Evolutionary conservation across 2,888 invertebrate species (phyloP).

Genomic region (Chorisops tibialis): DNA sequence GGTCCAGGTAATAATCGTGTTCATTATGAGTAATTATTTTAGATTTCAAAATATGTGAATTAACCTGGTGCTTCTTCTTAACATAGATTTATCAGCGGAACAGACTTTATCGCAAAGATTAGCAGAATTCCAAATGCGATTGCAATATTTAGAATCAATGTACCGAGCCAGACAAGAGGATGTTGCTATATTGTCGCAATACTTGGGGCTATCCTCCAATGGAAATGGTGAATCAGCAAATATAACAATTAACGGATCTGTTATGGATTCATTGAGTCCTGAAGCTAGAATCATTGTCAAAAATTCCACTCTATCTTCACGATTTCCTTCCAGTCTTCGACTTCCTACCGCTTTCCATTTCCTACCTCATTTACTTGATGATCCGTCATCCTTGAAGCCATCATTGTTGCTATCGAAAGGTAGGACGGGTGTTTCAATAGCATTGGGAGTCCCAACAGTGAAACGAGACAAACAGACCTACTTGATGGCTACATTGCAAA

Average conservation of each 20-base stretch:
- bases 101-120: constrained; percentile 65
- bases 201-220: constrained; percentile 54
- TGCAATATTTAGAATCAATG: constrained; percentile 76
- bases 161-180: constrained; percentile 75
- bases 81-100: constrained; percentile 63
- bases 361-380: constrained; percentile 79
- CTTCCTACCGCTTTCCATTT: constrained; percentile 81
- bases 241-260: constrained; percentile 35
- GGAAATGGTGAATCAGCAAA: constrained; percentile 28
- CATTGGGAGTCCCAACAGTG: constrained; percentile 84
- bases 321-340: constrained; percentile 57
- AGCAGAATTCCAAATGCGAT: constrained; percentile 72
- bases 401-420: constrained; percentile 74
- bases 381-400: constrained; percentile 72
- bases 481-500: constrained; percentile 78
- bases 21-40: not conserved
- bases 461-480: constrained; percentile 84
- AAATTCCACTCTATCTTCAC: constrained; percentile 55
- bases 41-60: not conserved
- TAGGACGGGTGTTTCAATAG: constrained; percentile 72
- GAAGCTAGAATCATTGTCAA: constrained; percentile 52
- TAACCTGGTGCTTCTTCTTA: constrained; percentile 24
- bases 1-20: constrained; percentile 52
- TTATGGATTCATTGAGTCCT: constrained; percentile 50
- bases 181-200: constrained; percentile 65